Evolutionary conservation across 1,140 invertebrate genomes (phyloP).

Genomic region (Euwallacea fornicatus): DNA sequence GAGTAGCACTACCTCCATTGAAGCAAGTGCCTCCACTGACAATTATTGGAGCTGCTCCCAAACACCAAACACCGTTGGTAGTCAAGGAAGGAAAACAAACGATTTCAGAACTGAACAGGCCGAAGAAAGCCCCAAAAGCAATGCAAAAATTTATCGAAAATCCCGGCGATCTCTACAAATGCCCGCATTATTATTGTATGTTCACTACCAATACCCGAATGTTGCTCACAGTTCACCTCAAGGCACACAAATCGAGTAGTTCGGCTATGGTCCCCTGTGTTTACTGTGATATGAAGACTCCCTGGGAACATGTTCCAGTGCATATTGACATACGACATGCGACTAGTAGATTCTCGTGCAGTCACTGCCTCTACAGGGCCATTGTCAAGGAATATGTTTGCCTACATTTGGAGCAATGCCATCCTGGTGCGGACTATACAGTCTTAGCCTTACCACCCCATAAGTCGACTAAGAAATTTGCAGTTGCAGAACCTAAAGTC

Average conservation of each 20-base stretch:
- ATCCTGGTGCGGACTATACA: constrained; percentile 30
- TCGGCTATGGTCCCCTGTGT: constrained; percentile 43
- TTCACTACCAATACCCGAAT: constrained; percentile 54
- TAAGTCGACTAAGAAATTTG: constrained; percentile 29
- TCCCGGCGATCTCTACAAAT: constrained; percentile 58
- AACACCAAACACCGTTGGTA: constrained; percentile 25
- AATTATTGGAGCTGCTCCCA: constrained; percentile 6
- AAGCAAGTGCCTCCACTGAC: constrained; percentile 26
- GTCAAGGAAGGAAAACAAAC: constrained; percentile 39
- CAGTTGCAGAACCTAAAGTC: constrained; percentile 17
- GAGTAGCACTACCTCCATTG: background rate
- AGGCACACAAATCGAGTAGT: constrained; percentile 47
- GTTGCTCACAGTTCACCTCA: constrained; percentile 55
- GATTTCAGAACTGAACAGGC: constrained; percentile 25
- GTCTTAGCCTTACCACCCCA: constrained; percentile 26
- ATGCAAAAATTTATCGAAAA: constrained; percentile 39
- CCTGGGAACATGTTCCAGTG: constrained; percentile 38
- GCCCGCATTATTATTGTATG: constrained; percentile 58
- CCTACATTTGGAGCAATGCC: constrained; percentile 55
- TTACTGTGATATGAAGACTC: constrained; percentile 48
- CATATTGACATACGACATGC: constrained; percentile 55
- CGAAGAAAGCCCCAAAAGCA: constrained; percentile 38
- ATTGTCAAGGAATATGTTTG: constrained; percentile 57
- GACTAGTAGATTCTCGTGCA: constrained; percentile 59
- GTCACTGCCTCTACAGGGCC: constrained; percentile 63